Percentiles rank a stretch among this genome's conserved stretches.
phyloP scores from a whole-genome alignment of 2,797 vertebrate species.

The Morus bassanus region DNA sequence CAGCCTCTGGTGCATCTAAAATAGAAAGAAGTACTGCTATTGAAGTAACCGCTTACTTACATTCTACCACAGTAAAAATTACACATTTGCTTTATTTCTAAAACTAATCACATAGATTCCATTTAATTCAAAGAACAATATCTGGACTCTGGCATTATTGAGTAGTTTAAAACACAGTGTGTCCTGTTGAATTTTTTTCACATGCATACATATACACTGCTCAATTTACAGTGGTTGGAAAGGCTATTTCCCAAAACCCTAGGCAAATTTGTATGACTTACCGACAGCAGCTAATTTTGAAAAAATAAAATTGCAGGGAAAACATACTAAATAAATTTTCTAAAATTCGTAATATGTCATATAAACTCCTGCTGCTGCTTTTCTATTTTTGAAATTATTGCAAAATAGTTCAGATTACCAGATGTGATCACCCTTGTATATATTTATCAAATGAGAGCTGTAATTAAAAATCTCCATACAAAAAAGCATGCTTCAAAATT shows the following conservation, averaged over 20 bases:
- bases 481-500: neutral
- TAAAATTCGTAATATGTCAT: neutral
- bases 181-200: neutral
- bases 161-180: neutral
- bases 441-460: neutral
- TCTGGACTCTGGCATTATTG: neutral
- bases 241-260: neutral
- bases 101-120: neutral
- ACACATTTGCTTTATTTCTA: neutral
- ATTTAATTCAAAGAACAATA: neutral
- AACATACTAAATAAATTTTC: neutral
- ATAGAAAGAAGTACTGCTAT: neutral
- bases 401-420: neutral
- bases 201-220: neutral
- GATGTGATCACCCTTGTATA: neutral
- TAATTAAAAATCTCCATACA: neutral
- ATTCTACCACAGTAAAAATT: neutral
- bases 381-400: neutral
- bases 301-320: neutral
- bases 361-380: neutral
- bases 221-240: neutral
- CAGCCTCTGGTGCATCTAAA: conserved; percentile 29
- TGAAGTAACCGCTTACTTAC: neutral
- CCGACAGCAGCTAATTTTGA: neutral
- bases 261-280: neutral